Evolutionary conservation across 2,888 invertebrate genomes (phyloP).

Genomic region (Imbricaverruca yamaguchii): DNA sequence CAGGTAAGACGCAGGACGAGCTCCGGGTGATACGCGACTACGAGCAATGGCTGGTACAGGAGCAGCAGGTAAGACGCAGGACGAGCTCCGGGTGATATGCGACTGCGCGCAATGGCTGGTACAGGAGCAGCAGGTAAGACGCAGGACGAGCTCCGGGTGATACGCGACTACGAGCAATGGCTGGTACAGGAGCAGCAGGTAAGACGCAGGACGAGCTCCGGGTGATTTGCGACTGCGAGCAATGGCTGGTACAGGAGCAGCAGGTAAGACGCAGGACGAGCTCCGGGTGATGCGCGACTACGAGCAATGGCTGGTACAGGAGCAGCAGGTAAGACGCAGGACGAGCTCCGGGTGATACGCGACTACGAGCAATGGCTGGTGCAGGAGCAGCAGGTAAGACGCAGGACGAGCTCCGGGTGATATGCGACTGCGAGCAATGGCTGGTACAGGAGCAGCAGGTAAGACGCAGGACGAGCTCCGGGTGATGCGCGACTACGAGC

Average conservation of each 20-base stretch:
- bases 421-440: conserved; percentile 22
- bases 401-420: conserved; percentile 63
- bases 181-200: too few relatives aligned
- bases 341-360: conserved; percentile 56
- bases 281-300: conserved; percentile 48
- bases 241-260: conserved; percentile 24
- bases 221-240: conserved; percentile 37
- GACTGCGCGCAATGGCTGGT: conserved; percentile 23
- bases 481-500: conserved; percentile 37
- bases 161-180: conserved; percentile 23
- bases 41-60: conserved; percentile 23
- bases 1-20: conserved; percentile 64
- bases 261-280: conserved; percentile 64
- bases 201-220: conserved; percentile 65
- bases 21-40: conserved; percentile 48
- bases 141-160: conserved; percentile 63
- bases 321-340: conserved; percentile 60
- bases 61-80: conserved; percentile 60
- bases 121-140: too few relatives aligned
- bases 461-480: conserved; percentile 65
- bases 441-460: too few relatives aligned
- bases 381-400: too few relatives aligned
- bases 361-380: conserved; percentile 24
- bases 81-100: conserved; percentile 56
- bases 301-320: conserved; percentile 23